Conservation (phyloP, 1,140 invertebrate genomes). For the Drosophila nannoptera region DNA sequence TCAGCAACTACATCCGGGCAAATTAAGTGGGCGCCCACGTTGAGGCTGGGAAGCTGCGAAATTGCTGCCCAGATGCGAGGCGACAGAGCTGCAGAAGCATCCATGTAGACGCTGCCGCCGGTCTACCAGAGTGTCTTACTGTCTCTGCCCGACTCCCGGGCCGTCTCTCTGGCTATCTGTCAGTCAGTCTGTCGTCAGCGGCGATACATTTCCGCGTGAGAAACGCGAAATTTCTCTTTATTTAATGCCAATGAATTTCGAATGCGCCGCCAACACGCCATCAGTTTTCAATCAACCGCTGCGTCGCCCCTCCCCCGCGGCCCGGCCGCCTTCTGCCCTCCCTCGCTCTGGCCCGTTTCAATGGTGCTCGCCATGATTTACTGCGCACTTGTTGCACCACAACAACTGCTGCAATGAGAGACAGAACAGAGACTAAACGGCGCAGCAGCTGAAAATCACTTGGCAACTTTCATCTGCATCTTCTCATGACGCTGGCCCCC, state of each 20-base stretch:
- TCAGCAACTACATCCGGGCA: conserved; percentile 24
- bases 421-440: conserved; percentile 10
- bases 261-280: conserved; percentile 62
- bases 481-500: conserved; percentile 63
- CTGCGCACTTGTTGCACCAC: conserved; percentile 67
- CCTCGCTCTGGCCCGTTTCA: background rate
- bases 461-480: conserved; percentile 68
- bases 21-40: conserved; percentile 66
- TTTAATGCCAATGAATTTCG: conserved; percentile 72
- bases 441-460: conserved; percentile 59
- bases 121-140: conserved; percentile 24
- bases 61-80: conserved; percentile 12
- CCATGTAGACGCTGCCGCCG: conserved; percentile 31
- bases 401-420: conserved; percentile 1
- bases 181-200: conserved; percentile 25
- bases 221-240: conserved; percentile 74
- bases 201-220: conserved; percentile 64
- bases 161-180: conserved; percentile 8
- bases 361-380: conserved; percentile 44
- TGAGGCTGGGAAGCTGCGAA: conserved; percentile 8
- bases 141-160: background rate
- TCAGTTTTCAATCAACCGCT: conserved; percentile 72
- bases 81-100: conserved; percentile 20
- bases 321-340: conserved; percentile 13
- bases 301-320: conserved; percentile 34